Conservation (phyloP, 2,113 vertebrate genomes). For the Cervus canadensis region DNA sequence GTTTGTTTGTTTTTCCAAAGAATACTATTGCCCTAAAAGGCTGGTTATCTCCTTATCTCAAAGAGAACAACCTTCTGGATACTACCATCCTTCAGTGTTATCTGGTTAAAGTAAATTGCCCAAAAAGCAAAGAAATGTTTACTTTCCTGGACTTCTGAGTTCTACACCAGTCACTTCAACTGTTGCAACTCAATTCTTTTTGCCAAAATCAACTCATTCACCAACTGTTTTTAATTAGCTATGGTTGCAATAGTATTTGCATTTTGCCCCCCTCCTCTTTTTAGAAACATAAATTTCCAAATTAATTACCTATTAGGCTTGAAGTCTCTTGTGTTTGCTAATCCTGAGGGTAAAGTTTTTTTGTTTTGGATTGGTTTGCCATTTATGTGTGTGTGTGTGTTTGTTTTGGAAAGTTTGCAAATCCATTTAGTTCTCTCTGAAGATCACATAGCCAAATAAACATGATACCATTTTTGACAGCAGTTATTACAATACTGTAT, state of each 20-base stretch:
- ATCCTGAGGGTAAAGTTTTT: background rate
- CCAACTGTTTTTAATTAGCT: conserved; percentile 60
- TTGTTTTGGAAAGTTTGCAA: conserved; percentile 61
- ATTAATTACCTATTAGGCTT: conserved; percentile 56
- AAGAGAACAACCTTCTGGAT: background rate
- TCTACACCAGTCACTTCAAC: conserved; percentile 27
- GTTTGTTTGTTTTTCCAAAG: background rate
- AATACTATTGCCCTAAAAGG: background rate
- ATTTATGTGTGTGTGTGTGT: background rate
- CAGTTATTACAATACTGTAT: conserved; percentile 22
- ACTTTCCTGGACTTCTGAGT: background rate
- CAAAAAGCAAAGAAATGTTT: conserved; percentile 28
- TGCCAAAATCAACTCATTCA: conserved; percentile 56
- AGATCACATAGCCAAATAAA: conserved; percentile 36
- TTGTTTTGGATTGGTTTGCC: background rate
- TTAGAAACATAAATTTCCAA: conserved; percentile 62
- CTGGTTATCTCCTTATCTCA: background rate
- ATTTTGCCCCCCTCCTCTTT: background rate
- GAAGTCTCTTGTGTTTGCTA: conserved; percentile 32
- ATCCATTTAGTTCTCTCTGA: conserved; percentile 33
- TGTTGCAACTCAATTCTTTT: conserved; percentile 34
- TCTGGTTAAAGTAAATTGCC: background rate
- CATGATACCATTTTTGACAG: conserved; percentile 37
- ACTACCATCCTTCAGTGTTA: background rate
- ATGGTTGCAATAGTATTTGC: background rate